These are phyloP conservation scores for Gryllus longicercus DNA, from an alignment of 2,888 invertebrate genomes.

Conservation along the genomic window DNA sequence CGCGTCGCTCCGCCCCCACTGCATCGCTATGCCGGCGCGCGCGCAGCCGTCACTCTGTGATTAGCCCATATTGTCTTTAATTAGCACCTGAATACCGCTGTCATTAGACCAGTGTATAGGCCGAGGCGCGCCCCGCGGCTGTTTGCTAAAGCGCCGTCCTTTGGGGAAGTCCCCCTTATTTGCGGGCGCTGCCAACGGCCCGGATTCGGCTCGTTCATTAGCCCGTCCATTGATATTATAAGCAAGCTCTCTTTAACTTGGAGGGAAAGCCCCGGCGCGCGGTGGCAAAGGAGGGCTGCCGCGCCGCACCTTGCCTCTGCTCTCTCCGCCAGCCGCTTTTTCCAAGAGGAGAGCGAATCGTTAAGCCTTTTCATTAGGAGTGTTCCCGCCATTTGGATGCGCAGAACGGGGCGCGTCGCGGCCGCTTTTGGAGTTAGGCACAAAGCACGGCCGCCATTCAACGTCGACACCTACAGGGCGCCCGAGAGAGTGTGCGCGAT, in stretches of 20 bases:
- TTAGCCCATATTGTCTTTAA: constrained; percentile 5
- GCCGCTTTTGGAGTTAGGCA: not conserved
- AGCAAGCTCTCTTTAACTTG: constrained; percentile 1
- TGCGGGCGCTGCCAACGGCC: not conserved
- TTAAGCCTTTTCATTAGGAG: constrained; percentile 17
- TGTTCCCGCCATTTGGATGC: not conserved
- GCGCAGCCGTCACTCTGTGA: not conserved
- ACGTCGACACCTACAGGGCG: not conserved
- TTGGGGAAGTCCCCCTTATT: constrained; percentile 11
- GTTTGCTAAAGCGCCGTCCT: constrained; percentile 10
- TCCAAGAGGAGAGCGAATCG: not conserved
- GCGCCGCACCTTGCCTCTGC: not conserved
- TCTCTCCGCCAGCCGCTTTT: not conserved
- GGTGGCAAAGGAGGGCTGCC: not conserved
- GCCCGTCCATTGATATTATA: constrained; percentile 17
- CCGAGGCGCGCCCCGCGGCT: not conserved
- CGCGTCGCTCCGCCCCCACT: too few species aligned
- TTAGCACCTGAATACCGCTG: not conserved
- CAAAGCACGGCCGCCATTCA: not conserved
- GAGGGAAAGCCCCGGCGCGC: not conserved
- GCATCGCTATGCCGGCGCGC: too few species aligned
- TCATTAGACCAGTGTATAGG: constrained; percentile 7
- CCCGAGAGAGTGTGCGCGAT: not conserved
- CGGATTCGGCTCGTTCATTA: not conserved
- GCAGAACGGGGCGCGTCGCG: not conserved